These are phyloP conservation scores for Mustela nigripes DNA, from an alignment of 2,113 vertebrate species.

Conservation along the genomic window DNA sequence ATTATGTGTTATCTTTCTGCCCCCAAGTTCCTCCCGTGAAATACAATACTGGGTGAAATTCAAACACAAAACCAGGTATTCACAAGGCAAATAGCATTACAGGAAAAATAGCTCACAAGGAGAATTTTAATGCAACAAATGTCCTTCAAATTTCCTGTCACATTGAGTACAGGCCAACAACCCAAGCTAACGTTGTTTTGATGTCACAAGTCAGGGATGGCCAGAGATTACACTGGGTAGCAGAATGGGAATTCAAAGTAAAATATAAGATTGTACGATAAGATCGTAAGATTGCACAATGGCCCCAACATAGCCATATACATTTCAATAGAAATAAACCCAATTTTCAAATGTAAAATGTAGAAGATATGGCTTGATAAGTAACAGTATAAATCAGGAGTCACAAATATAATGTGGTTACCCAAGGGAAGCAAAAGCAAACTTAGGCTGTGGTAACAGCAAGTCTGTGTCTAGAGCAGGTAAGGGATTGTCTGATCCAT, in stretches of 20 bases:
- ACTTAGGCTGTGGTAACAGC: neutral
- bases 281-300: neutral
- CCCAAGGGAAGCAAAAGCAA: neutral
- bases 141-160: constrained; percentile 51
- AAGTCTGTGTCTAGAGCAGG: neutral
- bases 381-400: neutral
- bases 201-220: constrained; percentile 20
- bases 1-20: constrained; percentile 37
- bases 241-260: constrained; percentile 17
- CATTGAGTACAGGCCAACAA: neutral
- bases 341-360: neutral
- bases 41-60: constrained; percentile 44
- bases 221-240: neutral
- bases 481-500: neutral
- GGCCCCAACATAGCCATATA: neutral
- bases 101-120: neutral
- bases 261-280: constrained; percentile 16
- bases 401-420: neutral
- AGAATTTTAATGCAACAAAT: constrained; percentile 57
- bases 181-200: constrained; percentile 22
- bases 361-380: neutral
- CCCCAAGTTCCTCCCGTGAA: neutral
- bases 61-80: constrained; percentile 56
- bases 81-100: constrained; percentile 15
- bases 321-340: constrained; percentile 55